Evolutionary conservation across 2,888 invertebrate genomes (phyloP), one percentile per base, ranked within the genome.

Genomic region (Clistopyga incitator): DNA sequence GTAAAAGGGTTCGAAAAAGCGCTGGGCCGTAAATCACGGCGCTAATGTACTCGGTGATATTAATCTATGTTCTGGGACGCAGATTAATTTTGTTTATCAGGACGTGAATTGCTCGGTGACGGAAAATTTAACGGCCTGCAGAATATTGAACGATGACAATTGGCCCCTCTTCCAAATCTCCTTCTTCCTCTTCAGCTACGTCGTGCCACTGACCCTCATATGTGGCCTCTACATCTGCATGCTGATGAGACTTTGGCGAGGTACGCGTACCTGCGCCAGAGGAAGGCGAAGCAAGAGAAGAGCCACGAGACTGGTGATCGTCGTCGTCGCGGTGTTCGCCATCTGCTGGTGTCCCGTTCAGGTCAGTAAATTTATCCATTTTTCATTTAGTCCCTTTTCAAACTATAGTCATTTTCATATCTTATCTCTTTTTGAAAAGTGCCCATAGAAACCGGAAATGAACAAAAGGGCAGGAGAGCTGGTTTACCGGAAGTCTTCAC

Each of bases 281-380:
- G 96, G 96, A 89, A 95, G 97, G 84, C 95, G 97, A 86, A 97
- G 97, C 84, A 97, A 97, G 94, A 96, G 97, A 93, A 95, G 98
- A 87, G 98, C 98, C 47, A 99, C 98, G 6, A 95, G 98, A 86
- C 96, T 99, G 96, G 98, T 99, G 23, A 96, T 98, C 82, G 96
- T 98, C 74, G 98, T 98, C 74, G 98, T 98, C 1, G 96, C 97
- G 72, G 98, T 98, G 67, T 99, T 99, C 93, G 98, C 98, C 23
- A 95, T 98, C 56, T 98, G 98, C 94, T 98, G 98, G 98, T 96
- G 97, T 90, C 99, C 99, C 34, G 97, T 99, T 91, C 98, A 98
- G 95, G 96, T 98, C 89, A 95, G 93, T 79, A 0, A 10, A 18
- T 18, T 61, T 18, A 8, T 38, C 18, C 0, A 10, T 61, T 23